These are phyloP conservation scores for Chloroceryle amazona DNA, from an alignment of 2,797 vertebrate species.

Conservation along the genomic window DNA sequence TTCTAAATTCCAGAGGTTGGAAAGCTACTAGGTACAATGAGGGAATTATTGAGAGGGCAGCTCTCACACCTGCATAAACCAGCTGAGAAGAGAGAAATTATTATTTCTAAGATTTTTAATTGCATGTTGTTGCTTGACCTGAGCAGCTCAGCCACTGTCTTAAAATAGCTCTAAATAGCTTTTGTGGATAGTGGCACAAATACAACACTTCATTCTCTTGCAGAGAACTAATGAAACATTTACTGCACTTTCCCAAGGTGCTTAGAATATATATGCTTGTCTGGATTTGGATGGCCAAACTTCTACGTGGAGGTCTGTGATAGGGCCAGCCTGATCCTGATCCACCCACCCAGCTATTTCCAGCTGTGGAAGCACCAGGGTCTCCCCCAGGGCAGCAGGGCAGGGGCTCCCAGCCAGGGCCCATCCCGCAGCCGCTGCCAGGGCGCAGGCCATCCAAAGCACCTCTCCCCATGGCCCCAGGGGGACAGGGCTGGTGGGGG, in stretches of 20 bases:
- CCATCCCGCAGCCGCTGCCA: not conserved
- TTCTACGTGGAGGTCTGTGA: not conserved
- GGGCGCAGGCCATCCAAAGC: not conserved
- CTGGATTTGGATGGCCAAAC: not conserved
- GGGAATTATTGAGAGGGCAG: not conserved
- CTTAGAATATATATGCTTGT: not conserved
- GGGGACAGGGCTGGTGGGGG: rapidly evolving
- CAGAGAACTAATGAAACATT: not conserved
- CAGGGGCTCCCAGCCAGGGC: not conserved
- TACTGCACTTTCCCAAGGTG: slow-evolving; percentile 19
- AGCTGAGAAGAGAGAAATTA: not conserved
- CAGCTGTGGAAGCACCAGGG: not conserved
- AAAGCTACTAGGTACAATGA: not conserved
- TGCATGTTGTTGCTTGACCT: slow-evolving; percentile 10
- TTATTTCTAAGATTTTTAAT: slow-evolving; percentile 42
- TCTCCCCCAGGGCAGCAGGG: not conserved
- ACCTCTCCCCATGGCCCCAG: not conserved
- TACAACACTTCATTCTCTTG: not conserved
- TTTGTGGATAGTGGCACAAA: not conserved
- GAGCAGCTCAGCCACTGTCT: slow-evolving; percentile 10
- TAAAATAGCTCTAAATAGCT: slow-evolving; percentile 5
- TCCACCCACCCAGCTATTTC: slow-evolving; percentile 56
- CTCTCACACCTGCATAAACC: not conserved
- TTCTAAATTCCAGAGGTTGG: not conserved
- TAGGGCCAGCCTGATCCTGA: not conserved